phyloP scores from a whole-genome alignment of 2,113 vertebrate species.

The Cryptotis parvus region DNA sequence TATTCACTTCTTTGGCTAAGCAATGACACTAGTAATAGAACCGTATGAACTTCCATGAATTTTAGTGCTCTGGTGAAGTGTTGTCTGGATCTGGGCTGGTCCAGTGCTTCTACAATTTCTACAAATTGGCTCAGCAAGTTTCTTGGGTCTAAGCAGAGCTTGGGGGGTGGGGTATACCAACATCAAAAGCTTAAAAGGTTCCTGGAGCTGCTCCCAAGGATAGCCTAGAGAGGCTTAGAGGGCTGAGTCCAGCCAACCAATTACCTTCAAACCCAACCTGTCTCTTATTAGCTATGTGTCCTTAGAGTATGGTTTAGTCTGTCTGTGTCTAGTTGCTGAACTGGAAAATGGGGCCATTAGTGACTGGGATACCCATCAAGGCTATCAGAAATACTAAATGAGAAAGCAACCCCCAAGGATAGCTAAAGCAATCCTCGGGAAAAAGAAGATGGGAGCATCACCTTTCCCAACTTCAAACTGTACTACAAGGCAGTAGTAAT shows the following conservation, averaged over 20 bases:
- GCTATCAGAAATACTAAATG: not conserved
- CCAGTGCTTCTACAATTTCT: not conserved
- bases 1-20: not conserved
- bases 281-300: not conserved
- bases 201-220: not conserved
- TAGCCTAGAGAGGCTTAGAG: not conserved
- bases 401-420: too few species aligned
- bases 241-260: not conserved
- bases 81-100: not conserved
- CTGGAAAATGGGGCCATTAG: not conserved
- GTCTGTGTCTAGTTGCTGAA: slow-evolving; percentile 26
- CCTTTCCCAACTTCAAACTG: too few species aligned
- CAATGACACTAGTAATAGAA: not conserved
- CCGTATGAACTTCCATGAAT: not conserved
- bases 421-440: too few species aligned
- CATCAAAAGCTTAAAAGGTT: not conserved
- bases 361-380: too few species aligned
- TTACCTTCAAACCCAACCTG: not conserved
- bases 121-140: not conserved
- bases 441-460: too few species aligned
- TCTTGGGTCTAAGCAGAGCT: not conserved
- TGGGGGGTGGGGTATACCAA: not conserved
- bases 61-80: not conserved
- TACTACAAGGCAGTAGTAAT: too few species aligned
- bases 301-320: not conserved